Base-by-base conservation (phyloP, 2,888 invertebrate species). In the Himalopsyche kuldschensis region DNA sequence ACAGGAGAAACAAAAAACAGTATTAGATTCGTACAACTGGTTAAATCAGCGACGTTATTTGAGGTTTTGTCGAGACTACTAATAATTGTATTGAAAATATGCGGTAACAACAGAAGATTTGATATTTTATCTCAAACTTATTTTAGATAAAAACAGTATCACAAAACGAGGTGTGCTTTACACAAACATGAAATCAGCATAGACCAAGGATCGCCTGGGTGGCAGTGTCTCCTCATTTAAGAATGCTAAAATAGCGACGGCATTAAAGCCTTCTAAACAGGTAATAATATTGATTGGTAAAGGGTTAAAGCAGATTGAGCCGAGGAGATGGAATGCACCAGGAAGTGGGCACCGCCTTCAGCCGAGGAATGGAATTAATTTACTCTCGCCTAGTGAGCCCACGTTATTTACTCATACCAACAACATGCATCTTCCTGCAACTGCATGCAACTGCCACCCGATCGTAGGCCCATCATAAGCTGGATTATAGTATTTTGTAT, bases 271-370 rank as follows among this genome's bases (percentile, higher is more conserved):
- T 69, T 69, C 15, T 30, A 30, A 69, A 69, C 69, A 27, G 69
- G 69, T 27, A 69, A 69, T 69, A 69, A 27, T 69, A 69, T 69
- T 69, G 69, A 69, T 69, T 69, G 69, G 55, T 27, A 69, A 69
- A 69, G 69, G 69, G 69, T 69, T 69, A 69, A 69, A 69, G 69
- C 11, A 69, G 24, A 69, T 69, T 69, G 69, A 69, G 76, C n/a
- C 17, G 76, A 76, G 6, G 35, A 32, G 76, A 76, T 76, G 76
- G 76, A 76, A 76, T 76, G 76, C 41, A 76, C 76, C 35, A 76
- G 76, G 76, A 32, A 41, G 76, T 76, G 27, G 76, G 76, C 76
- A 41, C 76, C 76, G 76, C 76, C 76, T 76, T 35, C 69, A 69
- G 69, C 69, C 69, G 35, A 41, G 41, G 32, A 76, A 76, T 76